Conservation (phyloP, 2,888 invertebrate species). For the Toxonevra muliebris region DNA sequence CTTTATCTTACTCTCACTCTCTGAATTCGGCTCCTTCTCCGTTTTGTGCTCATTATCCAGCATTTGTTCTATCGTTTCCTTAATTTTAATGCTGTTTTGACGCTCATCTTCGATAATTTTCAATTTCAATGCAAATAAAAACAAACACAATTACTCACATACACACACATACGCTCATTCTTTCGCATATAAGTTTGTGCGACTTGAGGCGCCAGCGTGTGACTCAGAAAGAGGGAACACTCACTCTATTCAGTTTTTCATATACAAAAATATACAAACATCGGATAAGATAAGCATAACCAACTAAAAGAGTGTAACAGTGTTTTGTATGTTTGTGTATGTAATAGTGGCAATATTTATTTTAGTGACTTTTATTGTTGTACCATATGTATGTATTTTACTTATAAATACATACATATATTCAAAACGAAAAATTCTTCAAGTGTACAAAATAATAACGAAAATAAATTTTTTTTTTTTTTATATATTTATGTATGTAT, state of each 20-base stretch:
- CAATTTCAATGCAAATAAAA: conserved; percentile 28
- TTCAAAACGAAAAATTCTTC: too few species aligned
- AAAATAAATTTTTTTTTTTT: too few species aligned
- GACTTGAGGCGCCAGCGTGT: not conserved
- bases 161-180: not conserved
- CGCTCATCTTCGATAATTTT: conserved; percentile 17
- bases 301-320: not conserved
- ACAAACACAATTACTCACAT: conserved; percentile 20
- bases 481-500: too few species aligned
- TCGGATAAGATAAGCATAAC: not conserved
- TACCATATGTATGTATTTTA: too few species aligned
- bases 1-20: not conserved
- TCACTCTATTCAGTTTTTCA: not conserved
- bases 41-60: not conserved
- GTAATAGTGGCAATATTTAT: not conserved
- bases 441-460: too few species aligned
- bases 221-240: not conserved
- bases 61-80: not conserved
- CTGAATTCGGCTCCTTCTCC: not conserved
- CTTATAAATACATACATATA: too few species aligned
- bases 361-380: too few species aligned
- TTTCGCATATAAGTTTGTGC: not conserved
- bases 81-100: not conserved
- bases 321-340: not conserved
- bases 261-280: too few species aligned